These are phyloP conservation scores for Takifugu ocellatus DNA, from an alignment of 2,797 vertebrate species.

Conservation along the genomic window DNA sequence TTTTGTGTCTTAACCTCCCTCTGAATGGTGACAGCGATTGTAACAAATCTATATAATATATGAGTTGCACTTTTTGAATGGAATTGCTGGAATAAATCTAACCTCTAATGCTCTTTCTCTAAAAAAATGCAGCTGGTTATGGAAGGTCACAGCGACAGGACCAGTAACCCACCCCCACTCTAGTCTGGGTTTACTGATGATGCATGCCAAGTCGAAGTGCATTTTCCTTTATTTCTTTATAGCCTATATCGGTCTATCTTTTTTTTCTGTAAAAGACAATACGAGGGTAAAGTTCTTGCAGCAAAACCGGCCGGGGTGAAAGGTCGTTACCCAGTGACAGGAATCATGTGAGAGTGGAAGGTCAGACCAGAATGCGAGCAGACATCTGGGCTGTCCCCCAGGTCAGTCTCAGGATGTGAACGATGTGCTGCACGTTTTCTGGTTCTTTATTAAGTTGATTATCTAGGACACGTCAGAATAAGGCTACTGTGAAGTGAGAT, in stretches of 20 bases:
- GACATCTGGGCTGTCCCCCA: conserved; percentile 54
- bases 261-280: no score
- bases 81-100: no score
- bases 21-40: no score
- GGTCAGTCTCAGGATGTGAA: conserved; percentile 48
- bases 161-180: conserved; percentile 46
- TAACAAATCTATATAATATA: no score
- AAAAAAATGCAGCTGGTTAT: conserved; percentile 59
- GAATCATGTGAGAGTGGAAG: conserved; percentile 49
- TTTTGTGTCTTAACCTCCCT: no score
- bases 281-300: conserved; percentile 42
- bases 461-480: no score
- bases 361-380: conserved; percentile 43
- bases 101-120: conserved; percentile 32
- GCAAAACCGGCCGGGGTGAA: conserved; percentile 49
- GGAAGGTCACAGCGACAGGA: conserved; percentile 61
- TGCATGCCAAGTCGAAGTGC: conserved; percentile 3
- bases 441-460: not conserved
- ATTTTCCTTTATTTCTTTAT: conserved; percentile 9
- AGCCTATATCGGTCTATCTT: conserved; percentile 2
- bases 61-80: no score
- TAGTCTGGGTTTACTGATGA: conserved; percentile 29
- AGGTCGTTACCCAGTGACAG: conserved; percentile 56
- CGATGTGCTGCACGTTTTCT: conserved; percentile 34
- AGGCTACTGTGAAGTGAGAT: conserved; percentile 4